These are phyloP conservation scores for Daubentonia madagascariensis DNA, from an alignment of 2,113 vertebrate species.

Conservation along the genomic window DNA sequence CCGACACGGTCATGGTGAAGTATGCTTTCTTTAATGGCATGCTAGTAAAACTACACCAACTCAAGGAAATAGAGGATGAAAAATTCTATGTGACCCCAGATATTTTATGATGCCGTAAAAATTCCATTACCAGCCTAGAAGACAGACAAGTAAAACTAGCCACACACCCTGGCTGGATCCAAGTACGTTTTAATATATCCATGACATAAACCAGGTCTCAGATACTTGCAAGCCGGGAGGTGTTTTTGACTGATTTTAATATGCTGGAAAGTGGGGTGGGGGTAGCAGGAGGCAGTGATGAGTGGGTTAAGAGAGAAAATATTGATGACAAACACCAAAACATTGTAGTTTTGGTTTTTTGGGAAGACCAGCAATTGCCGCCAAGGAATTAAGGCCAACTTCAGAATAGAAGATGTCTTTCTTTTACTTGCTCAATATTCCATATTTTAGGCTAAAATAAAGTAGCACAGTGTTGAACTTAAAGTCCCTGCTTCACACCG, in stretches of 20 bases:
- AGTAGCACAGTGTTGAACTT: fast-evolving
- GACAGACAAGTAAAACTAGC: not conserved
- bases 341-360: not conserved
- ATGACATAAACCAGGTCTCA: not conserved
- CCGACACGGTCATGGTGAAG: not conserved
- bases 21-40: fast-evolving
- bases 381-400: not conserved
- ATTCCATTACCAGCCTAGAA: not conserved
- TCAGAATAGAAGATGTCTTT: not conserved
- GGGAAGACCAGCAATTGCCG: not conserved
- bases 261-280: not conserved
- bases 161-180: fast-evolving
- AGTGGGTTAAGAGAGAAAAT: not conserved
- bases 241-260: not conserved
- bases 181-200: not conserved
- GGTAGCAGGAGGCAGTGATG: fast-evolving
- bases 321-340: too few species aligned
- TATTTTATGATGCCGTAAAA: not conserved
- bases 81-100: not conserved
- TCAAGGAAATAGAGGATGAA: not conserved
- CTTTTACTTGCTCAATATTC: not conserved
- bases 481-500: not conserved
- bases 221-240: not conserved
- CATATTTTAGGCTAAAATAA: not conserved
- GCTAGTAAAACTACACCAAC: not conserved